Conservation (phyloP, 2,888 invertebrate species). For the Dendrolimus pini region DNA sequence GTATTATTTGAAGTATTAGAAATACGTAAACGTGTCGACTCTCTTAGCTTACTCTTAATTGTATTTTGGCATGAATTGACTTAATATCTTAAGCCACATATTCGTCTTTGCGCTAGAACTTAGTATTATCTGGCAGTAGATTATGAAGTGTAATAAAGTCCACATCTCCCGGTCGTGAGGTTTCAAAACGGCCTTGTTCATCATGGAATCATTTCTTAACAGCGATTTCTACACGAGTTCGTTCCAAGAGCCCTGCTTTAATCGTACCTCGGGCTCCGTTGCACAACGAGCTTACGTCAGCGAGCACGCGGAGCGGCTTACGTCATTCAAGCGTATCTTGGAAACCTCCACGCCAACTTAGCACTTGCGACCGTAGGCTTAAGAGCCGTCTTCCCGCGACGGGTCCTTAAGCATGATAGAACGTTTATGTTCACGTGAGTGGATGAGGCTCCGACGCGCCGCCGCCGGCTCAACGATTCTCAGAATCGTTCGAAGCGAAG, state of each 20-base stretch:
- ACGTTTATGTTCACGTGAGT: conserved; percentile 74
- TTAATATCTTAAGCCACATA: too few relatives aligned
- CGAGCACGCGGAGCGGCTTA: conserved; percentile 69
- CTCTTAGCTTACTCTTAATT: too few relatives aligned
- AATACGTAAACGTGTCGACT: too few relatives aligned
- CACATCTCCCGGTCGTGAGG: conserved; percentile 2
- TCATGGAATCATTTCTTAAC: conserved; percentile 61
- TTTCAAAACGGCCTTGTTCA: conserved; percentile 54
- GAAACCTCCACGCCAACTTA: conserved; percentile 42
- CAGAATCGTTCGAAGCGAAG: conserved; percentile 65
- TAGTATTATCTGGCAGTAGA: too few relatives aligned
- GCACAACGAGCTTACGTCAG: conserved; percentile 77
- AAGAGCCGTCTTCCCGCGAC: conserved; percentile 40
- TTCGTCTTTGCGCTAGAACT: too few relatives aligned
- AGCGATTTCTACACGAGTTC: conserved; percentile 69
- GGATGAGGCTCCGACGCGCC: conserved; percentile 72
- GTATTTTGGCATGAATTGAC: too few relatives aligned
- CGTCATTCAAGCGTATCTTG: conserved; percentile 64
- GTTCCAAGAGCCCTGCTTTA: conserved; percentile 67
- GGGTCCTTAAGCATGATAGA: conserved; percentile 56
- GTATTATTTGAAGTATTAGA: too few relatives aligned
- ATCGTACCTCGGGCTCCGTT: conserved; percentile 70
- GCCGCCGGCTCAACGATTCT: conserved; percentile 72
- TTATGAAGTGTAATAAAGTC: too few relatives aligned
- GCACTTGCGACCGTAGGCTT: conserved; percentile 39